Evolutionary conservation across 2,797 vertebrate species (phyloP).

Genomic region (Tapera naevia): DNA sequence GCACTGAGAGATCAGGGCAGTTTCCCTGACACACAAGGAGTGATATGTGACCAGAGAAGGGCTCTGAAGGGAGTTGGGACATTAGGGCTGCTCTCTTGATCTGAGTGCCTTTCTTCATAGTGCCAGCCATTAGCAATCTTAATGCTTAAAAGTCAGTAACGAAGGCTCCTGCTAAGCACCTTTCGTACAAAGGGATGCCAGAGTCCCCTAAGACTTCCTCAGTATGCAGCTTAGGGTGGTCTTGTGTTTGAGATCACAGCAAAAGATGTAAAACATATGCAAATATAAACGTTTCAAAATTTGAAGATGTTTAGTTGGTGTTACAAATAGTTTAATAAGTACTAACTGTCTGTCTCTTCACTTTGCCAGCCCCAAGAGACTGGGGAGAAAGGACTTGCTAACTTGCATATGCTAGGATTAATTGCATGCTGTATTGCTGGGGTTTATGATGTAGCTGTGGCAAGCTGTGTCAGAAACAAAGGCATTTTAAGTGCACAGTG

Average conservation of each 20-base stretch:
- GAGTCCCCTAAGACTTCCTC: background rate
- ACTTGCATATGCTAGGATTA: background rate
- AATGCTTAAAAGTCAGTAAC: background rate
- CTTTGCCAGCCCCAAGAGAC: background rate
- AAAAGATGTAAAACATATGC: background rate
- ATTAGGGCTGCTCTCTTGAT: background rate
- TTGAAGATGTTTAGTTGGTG: background rate
- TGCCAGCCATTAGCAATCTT: background rate
- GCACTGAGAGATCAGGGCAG: background rate
- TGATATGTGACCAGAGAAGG: background rate
- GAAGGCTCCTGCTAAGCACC: background rate
- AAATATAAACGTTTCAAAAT: background rate
- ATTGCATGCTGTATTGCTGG: accelerated
- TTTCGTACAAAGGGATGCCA: background rate
- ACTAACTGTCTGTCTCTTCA: background rate
- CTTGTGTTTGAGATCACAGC: background rate
- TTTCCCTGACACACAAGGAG: background rate
- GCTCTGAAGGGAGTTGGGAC: background rate
- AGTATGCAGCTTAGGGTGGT: background rate
- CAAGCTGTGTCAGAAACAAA: background rate
- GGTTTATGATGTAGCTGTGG: background rate
- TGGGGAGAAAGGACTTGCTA: background rate
- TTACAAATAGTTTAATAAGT: background rate
- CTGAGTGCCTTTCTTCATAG: background rate
- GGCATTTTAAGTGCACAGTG: background rate